Base-by-base conservation (phyloP, 2,797 vertebrate species). In the Anniella stebbinsi region DNA sequence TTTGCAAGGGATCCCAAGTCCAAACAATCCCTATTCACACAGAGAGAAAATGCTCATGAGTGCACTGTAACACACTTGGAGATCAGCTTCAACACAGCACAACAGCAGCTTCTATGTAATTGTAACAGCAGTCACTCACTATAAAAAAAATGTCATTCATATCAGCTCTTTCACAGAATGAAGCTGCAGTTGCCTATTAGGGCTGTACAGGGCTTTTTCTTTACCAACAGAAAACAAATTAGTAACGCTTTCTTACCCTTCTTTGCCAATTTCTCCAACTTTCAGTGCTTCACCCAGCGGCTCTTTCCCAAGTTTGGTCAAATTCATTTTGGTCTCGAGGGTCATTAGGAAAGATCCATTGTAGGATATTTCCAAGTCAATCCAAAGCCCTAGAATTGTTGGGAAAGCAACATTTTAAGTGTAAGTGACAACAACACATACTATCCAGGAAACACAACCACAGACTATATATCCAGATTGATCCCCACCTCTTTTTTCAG, bases 271-370 rank as follows among this genome's bases (percentile, higher is more conserved):
- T 81, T 99, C 99, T 72, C 98, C 98, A 0, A 98, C 93, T 92
- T 98, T 94, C 36, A 98, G 93, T 0, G 97, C 97, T 91, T 99
- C 99, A 88, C 97, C 98, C 84, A 97, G 94, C 0, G 97, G 97
- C 93, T 99, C 99, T 97, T 99, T 99, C 85, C 99, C 99, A 93
- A 99, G 97, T 92, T 98, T 98, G 87, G 98, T 98, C 96, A 99
- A 97, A 96, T 99, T 99, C 99, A 99, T 99, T 97, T 99, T 99
- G 85, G 99, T 99, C 97, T 99, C 98, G 36, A 99, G 97, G 67
- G 98, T 99, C 99, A 99, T 99, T 92, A 99, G 97, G 97, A 99
- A 99, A 90, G 99, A 99, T 66, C 99, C 98, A 10, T 98, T 98
- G 97, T 99, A 99, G 95, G 98, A 98, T 90, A 99, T 97, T 95